These are phyloP conservation scores for Atethmia centrago DNA, from an alignment of 2,888 invertebrate genomes.

Conservation along the genomic window DNA sequence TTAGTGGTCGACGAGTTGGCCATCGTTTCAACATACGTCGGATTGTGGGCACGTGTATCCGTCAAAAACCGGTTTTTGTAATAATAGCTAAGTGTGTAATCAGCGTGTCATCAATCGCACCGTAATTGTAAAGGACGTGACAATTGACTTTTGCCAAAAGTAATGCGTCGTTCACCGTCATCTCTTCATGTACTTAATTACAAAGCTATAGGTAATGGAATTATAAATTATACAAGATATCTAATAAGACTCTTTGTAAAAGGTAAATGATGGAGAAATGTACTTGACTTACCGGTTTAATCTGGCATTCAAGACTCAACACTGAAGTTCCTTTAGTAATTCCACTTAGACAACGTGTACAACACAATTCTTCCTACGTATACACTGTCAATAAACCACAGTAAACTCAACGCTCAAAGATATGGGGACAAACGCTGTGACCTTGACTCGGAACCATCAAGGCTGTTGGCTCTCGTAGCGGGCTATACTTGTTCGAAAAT, in stretches of 20 bases:
- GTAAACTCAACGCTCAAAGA: slow-evolving; percentile 51
- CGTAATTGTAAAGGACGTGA: slow-evolving; percentile 56
- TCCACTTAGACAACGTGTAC: slow-evolving; percentile 29
- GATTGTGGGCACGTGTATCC: slow-evolving; percentile 77
- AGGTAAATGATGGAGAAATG: not conserved
- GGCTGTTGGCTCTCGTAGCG: slow-evolving; percentile 67
- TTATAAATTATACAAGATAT: not conserved
- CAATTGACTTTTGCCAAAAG: slow-evolving; percentile 13
- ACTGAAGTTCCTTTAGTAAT: slow-evolving; percentile 24
- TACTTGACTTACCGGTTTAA: slow-evolving; percentile 42
- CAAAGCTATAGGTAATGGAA: not conserved
- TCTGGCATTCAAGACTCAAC: slow-evolving; percentile 20
- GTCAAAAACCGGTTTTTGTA: slow-evolving; percentile 78
- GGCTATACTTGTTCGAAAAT: slow-evolving; percentile 64
- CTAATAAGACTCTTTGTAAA: slow-evolving; percentile 2
- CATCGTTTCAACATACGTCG: slow-evolving; percentile 87
- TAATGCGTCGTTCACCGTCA: slow-evolving; percentile 1
- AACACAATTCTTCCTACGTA: slow-evolving; percentile 39
- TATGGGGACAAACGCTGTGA: slow-evolving; percentile 67
- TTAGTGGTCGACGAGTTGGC: slow-evolving; percentile 85
- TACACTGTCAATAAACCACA: slow-evolving; percentile 59
- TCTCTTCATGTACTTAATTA: not conserved
- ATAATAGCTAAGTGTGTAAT: slow-evolving; percentile 71
- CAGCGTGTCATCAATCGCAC: slow-evolving; percentile 67
- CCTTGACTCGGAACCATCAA: slow-evolving; percentile 81